Evolutionary conservation across 2,888 invertebrate species (phyloP).

Genomic region (Phytoseiulus persimilis): DNA sequence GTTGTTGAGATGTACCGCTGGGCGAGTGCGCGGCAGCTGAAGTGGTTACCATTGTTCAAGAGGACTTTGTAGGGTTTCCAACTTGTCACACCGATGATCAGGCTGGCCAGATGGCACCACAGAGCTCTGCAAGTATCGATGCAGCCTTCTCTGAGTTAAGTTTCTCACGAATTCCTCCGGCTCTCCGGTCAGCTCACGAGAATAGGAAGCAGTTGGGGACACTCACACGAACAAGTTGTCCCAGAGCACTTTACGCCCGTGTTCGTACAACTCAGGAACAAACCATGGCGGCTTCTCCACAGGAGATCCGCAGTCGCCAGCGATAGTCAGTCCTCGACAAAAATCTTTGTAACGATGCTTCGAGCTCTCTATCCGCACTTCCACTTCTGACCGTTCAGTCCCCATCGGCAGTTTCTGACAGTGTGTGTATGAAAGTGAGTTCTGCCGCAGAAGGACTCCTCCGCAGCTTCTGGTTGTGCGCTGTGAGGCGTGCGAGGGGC

Average conservation of each 20-base stretch:
- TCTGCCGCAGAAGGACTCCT: neutral
- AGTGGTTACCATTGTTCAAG: constrained; percentile 31
- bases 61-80: constrained; percentile 25
- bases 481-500: neutral
- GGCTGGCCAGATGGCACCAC: constrained; percentile 19
- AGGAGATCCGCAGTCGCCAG: neutral
- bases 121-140: neutral
- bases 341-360: neutral
- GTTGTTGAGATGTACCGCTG: constrained; percentile 9
- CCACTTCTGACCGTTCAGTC: neutral
- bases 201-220: neutral
- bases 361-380: neutral
- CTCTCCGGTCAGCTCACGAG: neutral
- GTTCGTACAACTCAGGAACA: neutral
- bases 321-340: neutral
- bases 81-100: constrained; percentile 18
- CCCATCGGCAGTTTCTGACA: neutral
- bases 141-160: neutral
- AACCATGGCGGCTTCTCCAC: constrained; percentile 9
- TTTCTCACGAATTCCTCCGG: neutral
- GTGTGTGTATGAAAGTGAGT: constrained; percentile 5
- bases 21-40: neutral
- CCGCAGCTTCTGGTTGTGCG: neutral
- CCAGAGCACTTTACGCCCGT: constrained; percentile 31
- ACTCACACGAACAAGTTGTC: constrained; percentile 37